Conservation (phyloP, 2,113 vertebrate genomes). For the Jacana jacana region DNA sequence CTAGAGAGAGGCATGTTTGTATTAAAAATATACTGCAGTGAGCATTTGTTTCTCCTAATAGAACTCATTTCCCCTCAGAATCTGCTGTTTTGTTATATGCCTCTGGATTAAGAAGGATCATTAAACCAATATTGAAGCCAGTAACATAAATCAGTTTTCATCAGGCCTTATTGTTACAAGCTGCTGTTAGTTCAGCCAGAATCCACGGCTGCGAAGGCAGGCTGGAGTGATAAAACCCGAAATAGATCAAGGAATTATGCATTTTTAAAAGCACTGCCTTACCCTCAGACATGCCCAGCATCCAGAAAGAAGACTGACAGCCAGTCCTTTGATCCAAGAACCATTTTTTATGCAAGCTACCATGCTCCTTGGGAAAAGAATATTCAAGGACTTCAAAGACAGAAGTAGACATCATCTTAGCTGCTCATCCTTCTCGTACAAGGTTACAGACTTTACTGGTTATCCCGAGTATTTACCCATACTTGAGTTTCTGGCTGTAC, state of each 20-base stretch:
- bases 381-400: neutral
- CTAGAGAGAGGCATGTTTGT: neutral
- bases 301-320: neutral
- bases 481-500: neutral
- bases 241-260: neutral
- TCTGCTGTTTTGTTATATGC: neutral
- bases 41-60: neutral
- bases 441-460: neutral
- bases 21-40: neutral
- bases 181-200: neutral
- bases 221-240: neutral
- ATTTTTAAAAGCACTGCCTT: conserved; percentile 16
- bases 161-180: neutral
- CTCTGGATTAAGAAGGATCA: neutral
- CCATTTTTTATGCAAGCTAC: conserved; percentile 1
- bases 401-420: neutral
- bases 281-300: neutral
- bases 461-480: neutral
- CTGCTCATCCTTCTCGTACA: neutral
- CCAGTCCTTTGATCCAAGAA: conserved; percentile 26
- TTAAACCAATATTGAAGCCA: neutral
- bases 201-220: neutral
- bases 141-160: neutral
- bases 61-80: neutral
- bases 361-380: neutral